Conservation (phyloP, 2,888 invertebrate species). For the Tenthredo mesomela region DNA sequence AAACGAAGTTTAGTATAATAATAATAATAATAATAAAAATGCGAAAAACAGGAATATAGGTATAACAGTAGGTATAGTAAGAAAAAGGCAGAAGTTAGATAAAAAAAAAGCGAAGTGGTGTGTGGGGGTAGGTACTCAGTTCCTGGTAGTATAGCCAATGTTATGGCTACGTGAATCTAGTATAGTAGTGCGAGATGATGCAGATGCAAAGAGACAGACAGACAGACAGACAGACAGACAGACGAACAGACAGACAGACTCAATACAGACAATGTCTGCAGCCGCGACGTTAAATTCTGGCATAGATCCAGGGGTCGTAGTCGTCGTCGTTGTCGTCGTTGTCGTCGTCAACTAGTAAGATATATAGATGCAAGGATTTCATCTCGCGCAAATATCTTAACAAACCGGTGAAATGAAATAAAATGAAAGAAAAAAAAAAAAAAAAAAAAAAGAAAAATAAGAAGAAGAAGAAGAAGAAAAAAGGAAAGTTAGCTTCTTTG, state of each 20-base stretch:
- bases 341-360: not conserved
- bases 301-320: conserved; percentile 11
- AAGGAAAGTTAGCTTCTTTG: not conserved
- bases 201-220: not conserved
- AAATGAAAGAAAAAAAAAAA: not conserved
- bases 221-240: not conserved
- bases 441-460: too few species aligned
- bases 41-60: too few species aligned
- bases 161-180: not conserved
- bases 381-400: conserved; percentile 12
- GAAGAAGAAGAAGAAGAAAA: not conserved
- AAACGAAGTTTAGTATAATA: too few species aligned
- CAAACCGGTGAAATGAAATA: not conserved
- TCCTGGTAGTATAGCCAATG: not conserved
- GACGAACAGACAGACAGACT: not conserved
- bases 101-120: not conserved
- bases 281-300: not conserved
- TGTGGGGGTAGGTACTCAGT: not conserved
- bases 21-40: too few species aligned
- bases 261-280: conserved; percentile 20
- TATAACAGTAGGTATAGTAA: too few species aligned
- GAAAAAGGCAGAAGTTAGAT: not conserved
- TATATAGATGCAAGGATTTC: not conserved
- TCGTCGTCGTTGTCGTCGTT: not conserved
- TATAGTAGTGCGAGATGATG: not conserved